Base-by-base conservation (phyloP, 2,888 invertebrate genomes). In the Bellardia pandia region DNA sequence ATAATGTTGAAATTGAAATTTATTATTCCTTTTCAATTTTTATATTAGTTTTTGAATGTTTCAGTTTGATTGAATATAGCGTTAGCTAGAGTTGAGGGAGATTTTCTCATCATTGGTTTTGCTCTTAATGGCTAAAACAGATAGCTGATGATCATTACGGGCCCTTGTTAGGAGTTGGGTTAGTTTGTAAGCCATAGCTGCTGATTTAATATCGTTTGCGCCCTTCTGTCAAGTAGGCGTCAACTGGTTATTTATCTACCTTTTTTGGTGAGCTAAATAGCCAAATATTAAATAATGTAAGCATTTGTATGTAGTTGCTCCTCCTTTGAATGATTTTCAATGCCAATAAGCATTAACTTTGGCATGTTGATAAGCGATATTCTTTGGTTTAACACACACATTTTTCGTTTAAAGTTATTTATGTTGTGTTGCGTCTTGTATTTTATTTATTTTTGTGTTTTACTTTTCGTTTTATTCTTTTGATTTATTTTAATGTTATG, bases 1-100 rank as follows among this genome's bases (percentile, higher is more conserved):
- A 68, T 77, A 77, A 60, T 72, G 56, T 78, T 74, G 74, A 82
- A 81, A 86, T 86, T 86, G 82, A 83, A 83, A 86, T 86, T 86
- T 80, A 81, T 80, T 85, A 80, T 85, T 81, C 48, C 66, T 77
- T 81, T 81, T 71, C 23, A 51, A 45, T 68, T 48, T 60, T 85
- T 74, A 33, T 81, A 77, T 87, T 64, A 58, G 56, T 64, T 77
- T 84, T 81, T 77, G n/a, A 42, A 74, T 79, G 76, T 81, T 87
- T 87, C 84, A 64, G 77, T 84, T 87, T 84, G 84, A 85, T 84
- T 84, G 86, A 69, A 66, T 68, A 74, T 72, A 74, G 66, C 51
- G 51, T 30, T 62, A 72, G 9, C 40, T 11, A 6, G 5, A 78
- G 48, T 42, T 51, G 45, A 45, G 45, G 60, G 33, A 0, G 16